Percentiles rank a stretch among this genome's conserved stretches.
Evolutionary conservation across 1,140 invertebrate species (phyloP).

Genomic region (Leptinotarsa undecemlineata): DNA sequence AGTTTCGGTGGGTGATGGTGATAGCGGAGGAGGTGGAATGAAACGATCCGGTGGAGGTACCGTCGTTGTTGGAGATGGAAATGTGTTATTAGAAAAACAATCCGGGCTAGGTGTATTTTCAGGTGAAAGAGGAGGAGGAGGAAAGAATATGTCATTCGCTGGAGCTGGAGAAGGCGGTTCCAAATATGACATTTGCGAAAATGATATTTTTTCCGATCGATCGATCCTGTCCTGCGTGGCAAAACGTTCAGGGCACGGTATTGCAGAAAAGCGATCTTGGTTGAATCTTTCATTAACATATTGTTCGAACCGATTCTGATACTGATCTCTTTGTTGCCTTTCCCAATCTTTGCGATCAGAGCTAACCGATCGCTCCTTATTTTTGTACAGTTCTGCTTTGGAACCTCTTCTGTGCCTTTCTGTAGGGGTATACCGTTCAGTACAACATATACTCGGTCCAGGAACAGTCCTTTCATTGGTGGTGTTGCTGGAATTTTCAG

Average conservation of each 20-base stretch:
- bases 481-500: constrained; percentile 41
- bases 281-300: constrained; percentile 37
- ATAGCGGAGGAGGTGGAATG: constrained; percentile 52
- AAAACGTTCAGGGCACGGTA: constrained; percentile 50
- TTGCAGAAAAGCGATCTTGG: constrained; percentile 44
- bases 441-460: constrained; percentile 42
- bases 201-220: constrained; percentile 36
- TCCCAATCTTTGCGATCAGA: constrained; percentile 44
- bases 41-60: constrained; percentile 47
- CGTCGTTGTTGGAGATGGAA: constrained; percentile 50
- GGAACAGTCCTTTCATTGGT: constrained; percentile 38
- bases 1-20: constrained; percentile 50
- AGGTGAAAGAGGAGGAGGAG: constrained; percentile 52
- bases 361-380: constrained; percentile 45
- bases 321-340: constrained; percentile 27
- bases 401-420: constrained; percentile 42
- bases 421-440: constrained; percentile 44
- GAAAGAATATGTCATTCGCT: constrained; percentile 52
- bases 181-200: constrained; percentile 39
- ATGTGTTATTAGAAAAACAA: constrained; percentile 51
- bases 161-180: constrained; percentile 56
- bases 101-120: constrained; percentile 49
- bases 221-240: constrained; percentile 39
- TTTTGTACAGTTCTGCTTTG: constrained; percentile 48
- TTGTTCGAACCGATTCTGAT: constrained; percentile 38